Conservation (phyloP, 2,888 invertebrate genomes). For the Melipona beecheii region DNA sequence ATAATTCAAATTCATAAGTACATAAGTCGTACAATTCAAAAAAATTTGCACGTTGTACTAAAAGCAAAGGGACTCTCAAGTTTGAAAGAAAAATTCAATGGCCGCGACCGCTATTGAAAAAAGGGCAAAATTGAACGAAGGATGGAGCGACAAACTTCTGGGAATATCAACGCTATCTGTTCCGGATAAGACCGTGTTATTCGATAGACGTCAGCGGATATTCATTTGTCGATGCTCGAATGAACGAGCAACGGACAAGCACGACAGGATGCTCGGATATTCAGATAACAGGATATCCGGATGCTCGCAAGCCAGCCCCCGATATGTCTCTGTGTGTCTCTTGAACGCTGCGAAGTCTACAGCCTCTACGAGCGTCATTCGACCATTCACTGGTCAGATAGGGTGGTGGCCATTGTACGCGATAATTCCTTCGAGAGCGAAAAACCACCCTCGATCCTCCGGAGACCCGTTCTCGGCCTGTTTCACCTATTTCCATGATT, state of each 20-base stretch:
- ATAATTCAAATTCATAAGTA: too few relatives aligned
- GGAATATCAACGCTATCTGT: conserved; percentile 17
- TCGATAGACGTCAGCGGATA: conserved; percentile 52
- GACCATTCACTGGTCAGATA: conserved; percentile 47
- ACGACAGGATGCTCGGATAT: conserved; percentile 51
- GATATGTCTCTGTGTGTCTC: conserved; percentile 33
- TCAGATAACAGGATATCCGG: conserved; percentile 61
- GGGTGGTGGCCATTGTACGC: conserved; percentile 56
- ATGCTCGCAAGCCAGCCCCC: conserved; percentile 28
- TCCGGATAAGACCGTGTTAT: conserved; percentile 29
- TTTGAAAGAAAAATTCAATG: too few relatives aligned
- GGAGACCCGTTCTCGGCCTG: conserved; percentile 7
- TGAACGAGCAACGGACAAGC: conserved; percentile 45
- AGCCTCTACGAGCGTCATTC: conserved; percentile 25
- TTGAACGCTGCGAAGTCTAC: conserved; percentile 29
- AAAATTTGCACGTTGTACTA: too few relatives aligned
- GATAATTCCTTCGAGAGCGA: conserved; percentile 66
- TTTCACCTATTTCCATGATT: neutral
- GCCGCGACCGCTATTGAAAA: neutral
- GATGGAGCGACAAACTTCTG: conserved; percentile 13
- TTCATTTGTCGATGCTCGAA: conserved; percentile 56
- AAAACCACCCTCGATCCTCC: conserved; percentile 55
- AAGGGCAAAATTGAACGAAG: neutral
- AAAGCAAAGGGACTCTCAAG: too few relatives aligned
- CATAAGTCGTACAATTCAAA: too few relatives aligned